Conservation (phyloP, 2,888 invertebrate genomes). For the Dichetophora obliterata region DNA sequence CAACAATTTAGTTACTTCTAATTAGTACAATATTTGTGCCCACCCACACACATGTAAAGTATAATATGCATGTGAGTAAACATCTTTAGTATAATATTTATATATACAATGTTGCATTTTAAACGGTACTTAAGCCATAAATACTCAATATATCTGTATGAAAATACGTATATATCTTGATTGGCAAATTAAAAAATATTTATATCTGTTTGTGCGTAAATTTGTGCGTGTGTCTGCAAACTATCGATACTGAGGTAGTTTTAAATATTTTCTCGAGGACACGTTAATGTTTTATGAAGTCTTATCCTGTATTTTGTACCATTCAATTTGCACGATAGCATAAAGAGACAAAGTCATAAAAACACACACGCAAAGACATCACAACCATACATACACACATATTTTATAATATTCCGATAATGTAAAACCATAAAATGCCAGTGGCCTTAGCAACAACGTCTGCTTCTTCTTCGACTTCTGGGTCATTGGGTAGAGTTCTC, state of each 20-base stretch:
- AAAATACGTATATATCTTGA: not conserved
- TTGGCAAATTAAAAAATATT: constrained; percentile 21
- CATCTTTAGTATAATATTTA: too few species aligned
- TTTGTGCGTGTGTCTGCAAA: not conserved
- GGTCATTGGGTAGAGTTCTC: too few species aligned
- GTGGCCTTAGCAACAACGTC: not conserved
- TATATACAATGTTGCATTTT: not conserved
- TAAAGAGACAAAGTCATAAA: not conserved
- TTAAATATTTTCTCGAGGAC: constrained; percentile 33
- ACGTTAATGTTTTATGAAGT: constrained; percentile 36
- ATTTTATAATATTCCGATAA: not conserved
- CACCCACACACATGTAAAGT: not conserved
- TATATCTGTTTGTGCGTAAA: not conserved
- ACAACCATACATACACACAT: not conserved
- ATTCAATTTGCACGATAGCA: constrained; percentile 20
- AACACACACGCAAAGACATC: not conserved
- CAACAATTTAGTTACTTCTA: not conserved
- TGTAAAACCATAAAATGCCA: not conserved
- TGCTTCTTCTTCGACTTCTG: too few species aligned
- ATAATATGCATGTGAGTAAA: too few species aligned
- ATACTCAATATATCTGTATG: too few species aligned
- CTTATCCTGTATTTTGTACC: constrained; percentile 34
- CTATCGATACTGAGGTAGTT: not conserved
- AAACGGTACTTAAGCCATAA: not conserved
- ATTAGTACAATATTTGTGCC: not conserved